These are phyloP conservation scores for Ptychobarbus kaznakovi DNA, from an alignment of 2,797 vertebrate genomes.

Conservation along the genomic window DNA sequence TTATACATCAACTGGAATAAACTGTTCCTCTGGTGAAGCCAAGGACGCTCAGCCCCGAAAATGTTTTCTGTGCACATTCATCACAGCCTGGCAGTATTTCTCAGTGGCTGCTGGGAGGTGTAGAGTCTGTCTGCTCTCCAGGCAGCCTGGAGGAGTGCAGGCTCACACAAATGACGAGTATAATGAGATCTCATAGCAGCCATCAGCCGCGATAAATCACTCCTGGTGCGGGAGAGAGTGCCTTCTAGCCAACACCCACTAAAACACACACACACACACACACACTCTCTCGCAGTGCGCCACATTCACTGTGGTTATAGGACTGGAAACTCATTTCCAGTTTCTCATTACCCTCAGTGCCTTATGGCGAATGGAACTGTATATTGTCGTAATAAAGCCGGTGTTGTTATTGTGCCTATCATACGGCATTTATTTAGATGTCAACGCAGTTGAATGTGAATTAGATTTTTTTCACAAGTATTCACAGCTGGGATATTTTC, in stretches of 20 bases:
- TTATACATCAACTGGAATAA: conserved; percentile 8
- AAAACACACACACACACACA: conserved; percentile 55
- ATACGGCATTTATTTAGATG: conserved; percentile 31
- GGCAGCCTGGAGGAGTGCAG: conserved; percentile 59
- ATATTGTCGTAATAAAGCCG: conserved; percentile 39
- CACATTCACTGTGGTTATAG: conserved; percentile 30
- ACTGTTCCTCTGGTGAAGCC: background rate
- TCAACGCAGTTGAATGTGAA: background rate
- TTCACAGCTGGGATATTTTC: background rate
- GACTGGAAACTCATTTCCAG: conserved; percentile 52
- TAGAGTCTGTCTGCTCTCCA: conserved; percentile 47
- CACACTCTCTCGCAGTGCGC: conserved; percentile 16
- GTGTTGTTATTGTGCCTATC: conserved; percentile 19
- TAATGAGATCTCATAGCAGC: conserved; percentile 86
- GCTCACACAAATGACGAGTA: conserved; percentile 80
- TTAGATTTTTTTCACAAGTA: background rate
- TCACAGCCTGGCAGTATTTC: conserved; percentile 32
- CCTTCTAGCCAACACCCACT: conserved; percentile 53
- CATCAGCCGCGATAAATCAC: conserved; percentile 80
- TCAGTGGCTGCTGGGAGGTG: conserved; percentile 20
- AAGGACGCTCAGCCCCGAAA: background rate
- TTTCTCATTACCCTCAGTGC: conserved; percentile 54
- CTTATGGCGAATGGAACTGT: conserved; percentile 57
- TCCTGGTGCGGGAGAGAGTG: conserved; percentile 65
- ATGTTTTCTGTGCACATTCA: conserved; percentile 23